Evolutionary conservation across 2,797 vertebrate species (phyloP).

Genomic region (Arctocebus calabarensis): DNA sequence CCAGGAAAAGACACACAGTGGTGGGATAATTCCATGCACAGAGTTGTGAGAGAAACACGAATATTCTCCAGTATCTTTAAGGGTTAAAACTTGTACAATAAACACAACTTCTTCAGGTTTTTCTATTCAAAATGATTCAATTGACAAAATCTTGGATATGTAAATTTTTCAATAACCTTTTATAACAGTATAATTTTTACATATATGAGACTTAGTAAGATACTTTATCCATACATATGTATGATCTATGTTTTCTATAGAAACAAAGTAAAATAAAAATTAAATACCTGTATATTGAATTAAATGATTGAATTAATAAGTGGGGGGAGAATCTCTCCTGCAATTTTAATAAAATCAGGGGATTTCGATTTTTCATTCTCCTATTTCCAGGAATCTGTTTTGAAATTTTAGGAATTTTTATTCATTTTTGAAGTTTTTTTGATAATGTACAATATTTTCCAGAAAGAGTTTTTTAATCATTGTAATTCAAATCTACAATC

Average conservation of each 20-base stretch:
- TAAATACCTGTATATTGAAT: neutral
- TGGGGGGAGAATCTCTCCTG: too few species aligned
- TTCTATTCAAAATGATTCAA: neutral
- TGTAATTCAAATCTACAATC: neutral
- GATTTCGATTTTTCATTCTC: neutral
- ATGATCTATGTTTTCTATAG: neutral
- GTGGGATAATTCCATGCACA: neutral
- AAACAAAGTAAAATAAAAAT: neutral
- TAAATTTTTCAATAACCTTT: neutral
- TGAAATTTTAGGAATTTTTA: neutral
- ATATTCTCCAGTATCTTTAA: neutral
- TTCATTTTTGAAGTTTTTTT: neutral
- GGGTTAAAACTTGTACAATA: neutral
- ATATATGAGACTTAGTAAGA: neutral
- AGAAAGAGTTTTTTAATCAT: neutral
- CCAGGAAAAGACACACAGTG: neutral
- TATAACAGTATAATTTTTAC: neutral
- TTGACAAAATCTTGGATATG: neutral
- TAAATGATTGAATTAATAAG: neutral
- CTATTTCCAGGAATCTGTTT: neutral
- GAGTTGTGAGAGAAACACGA: neutral
- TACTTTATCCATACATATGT: neutral
- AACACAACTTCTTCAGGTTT: neutral
- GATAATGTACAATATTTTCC: neutral
- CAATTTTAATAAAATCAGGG: neutral